phyloP scores from a whole-genome alignment of 2,888 invertebrate genomes.

The Drosophila neutralis region DNA sequence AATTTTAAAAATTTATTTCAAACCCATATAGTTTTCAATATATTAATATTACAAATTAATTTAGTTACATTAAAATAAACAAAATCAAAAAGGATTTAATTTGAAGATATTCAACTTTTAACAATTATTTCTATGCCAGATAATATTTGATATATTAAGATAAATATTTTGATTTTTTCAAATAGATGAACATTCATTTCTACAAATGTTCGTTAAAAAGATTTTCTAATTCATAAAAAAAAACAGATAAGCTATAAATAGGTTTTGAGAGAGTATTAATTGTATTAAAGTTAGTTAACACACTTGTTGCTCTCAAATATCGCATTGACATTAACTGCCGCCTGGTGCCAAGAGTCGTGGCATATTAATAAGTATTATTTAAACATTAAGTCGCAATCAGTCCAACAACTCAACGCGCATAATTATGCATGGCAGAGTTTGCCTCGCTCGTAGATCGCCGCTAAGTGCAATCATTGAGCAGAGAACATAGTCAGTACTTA shows the following conservation, averaged over 20 bases:
- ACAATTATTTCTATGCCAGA: background rate
- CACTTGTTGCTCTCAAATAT: background rate
- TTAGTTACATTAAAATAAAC: accelerated
- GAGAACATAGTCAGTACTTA: constrained; percentile 23
- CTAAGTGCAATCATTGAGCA: constrained; percentile 8
- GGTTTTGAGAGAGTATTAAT: background rate
- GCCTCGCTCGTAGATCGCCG: background rate
- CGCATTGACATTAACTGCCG: background rate
- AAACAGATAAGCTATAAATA: background rate
- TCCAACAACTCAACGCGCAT: constrained; percentile 18
- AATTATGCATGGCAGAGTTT: constrained; percentile 19
- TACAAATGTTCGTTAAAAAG: background rate
- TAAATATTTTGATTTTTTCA: background rate
- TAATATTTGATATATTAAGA: background rate
- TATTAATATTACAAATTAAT: background rate
- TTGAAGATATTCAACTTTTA: background rate
- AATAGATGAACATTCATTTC: background rate
- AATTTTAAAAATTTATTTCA: background rate
- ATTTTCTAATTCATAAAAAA: background rate
- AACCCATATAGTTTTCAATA: background rate
- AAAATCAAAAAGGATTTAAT: accelerated
- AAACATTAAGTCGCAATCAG: constrained; percentile 21
- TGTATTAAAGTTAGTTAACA: background rate
- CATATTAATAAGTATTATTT: background rate
- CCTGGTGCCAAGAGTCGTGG: background rate